Evolutionary conservation across 2,888 invertebrate species (phyloP).

Genomic region (Bombylius discolor): DNA sequence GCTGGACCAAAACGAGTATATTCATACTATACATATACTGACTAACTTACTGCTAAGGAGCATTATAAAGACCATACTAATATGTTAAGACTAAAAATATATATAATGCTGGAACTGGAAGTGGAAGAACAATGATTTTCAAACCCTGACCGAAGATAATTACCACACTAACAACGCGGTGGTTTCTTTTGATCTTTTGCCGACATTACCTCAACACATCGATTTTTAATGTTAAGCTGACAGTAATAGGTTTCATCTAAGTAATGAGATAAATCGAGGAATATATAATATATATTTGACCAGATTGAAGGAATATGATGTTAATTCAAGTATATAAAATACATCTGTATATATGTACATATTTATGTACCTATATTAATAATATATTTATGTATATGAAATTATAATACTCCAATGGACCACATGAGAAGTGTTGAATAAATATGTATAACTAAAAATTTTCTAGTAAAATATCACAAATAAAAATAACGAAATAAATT

Average conservation of each 20-base stretch:
- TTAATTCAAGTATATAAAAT: neutral
- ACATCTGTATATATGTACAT: no score
- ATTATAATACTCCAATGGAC: neutral
- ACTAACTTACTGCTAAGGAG: no score
- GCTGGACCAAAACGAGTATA: neutral
- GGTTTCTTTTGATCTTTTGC: slow-evolving; percentile 11
- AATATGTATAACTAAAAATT: neutral
- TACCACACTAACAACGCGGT: slow-evolving; percentile 9
- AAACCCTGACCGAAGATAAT: slow-evolving; percentile 9
- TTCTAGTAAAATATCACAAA: no score
- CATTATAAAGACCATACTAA: neutral
- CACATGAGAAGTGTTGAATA: neutral
- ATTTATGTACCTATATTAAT: no score
- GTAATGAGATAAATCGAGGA: slow-evolving; percentile 28
- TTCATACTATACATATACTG: neutral
- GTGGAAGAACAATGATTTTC: slow-evolving; percentile 9
- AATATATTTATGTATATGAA: no score
- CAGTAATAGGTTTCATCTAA: slow-evolving; percentile 30
- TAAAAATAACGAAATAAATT: no score
- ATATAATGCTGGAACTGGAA: slow-evolving; percentile 1
- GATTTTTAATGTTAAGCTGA: slow-evolving; percentile 37
- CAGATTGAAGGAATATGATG: neutral
- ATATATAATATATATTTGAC: slow-evolving; percentile 1
- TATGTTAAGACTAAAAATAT: no score
- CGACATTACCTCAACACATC: slow-evolving; percentile 28